Conservation (phyloP, 2,797 vertebrate genomes). For the Lepilemur ruficaudatus region DNA sequence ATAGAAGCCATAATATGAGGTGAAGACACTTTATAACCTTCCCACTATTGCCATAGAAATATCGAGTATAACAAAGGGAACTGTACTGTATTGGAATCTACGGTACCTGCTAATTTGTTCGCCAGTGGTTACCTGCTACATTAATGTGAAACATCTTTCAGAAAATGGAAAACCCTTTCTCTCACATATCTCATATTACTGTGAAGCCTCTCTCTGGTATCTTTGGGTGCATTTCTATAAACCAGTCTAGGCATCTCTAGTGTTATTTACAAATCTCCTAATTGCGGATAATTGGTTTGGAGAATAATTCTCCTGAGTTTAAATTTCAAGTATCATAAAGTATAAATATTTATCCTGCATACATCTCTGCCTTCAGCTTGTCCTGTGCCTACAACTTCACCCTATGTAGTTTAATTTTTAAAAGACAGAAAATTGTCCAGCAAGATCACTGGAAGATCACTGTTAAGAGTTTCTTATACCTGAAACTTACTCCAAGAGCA, state of each 20-base stretch:
- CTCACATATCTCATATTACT: neutral
- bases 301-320: neutral
- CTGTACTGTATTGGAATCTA: accelerated
- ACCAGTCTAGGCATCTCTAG: neutral
- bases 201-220: neutral
- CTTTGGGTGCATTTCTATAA: neutral
- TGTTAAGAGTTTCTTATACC: neutral
- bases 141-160: neutral
- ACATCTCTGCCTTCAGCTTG: neutral
- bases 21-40: neutral
- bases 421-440: neutral
- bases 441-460: neutral
- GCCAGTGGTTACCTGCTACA: neutral
- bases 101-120: neutral
- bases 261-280: neutral
- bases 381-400: neutral
- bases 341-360: neutral
- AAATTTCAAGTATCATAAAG: neutral
- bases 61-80: accelerated
- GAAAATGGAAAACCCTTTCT: neutral
- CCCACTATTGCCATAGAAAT: neutral
- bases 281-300: neutral
- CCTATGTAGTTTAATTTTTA: neutral
- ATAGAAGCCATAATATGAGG: neutral
- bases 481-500: neutral